Percentiles rank a stretch among this genome's conserved stretches.
Conservation (phyloP, 2,113 vertebrate genomes). For the Eurypyga helias region DNA sequence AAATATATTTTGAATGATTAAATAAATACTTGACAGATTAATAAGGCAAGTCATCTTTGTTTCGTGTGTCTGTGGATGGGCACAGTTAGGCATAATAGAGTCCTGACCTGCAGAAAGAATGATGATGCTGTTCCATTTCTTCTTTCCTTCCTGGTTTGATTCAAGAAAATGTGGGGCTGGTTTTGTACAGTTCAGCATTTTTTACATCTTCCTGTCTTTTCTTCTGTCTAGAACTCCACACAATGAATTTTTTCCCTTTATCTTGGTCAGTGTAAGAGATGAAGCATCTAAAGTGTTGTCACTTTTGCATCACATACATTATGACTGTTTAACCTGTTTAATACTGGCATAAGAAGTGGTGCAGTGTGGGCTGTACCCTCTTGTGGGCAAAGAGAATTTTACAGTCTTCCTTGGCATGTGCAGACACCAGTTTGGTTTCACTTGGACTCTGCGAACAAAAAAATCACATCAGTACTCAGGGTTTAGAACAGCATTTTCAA, state of each 20-base stretch:
- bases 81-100: background rate
- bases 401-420: background rate
- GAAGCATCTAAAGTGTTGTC: background rate
- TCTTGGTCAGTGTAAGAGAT: background rate
- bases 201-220: background rate
- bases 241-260: accelerated
- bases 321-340: background rate
- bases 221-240: background rate
- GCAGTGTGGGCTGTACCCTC: background rate
- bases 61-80: background rate
- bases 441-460: background rate
- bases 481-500: background rate
- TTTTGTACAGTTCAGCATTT: background rate
- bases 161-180: background rate
- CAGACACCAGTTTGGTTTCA: background rate
- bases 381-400: slow-evolving; percentile 38
- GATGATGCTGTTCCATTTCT: background rate
- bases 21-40: background rate
- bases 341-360: background rate
- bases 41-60: background rate
- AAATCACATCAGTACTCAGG: background rate
- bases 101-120: background rate
- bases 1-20: background rate
- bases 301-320: background rate
- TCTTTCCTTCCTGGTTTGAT: background rate